Base-by-base conservation (phyloP, 2,797 vertebrate genomes). In the Peromyscus aztecus region DNA sequence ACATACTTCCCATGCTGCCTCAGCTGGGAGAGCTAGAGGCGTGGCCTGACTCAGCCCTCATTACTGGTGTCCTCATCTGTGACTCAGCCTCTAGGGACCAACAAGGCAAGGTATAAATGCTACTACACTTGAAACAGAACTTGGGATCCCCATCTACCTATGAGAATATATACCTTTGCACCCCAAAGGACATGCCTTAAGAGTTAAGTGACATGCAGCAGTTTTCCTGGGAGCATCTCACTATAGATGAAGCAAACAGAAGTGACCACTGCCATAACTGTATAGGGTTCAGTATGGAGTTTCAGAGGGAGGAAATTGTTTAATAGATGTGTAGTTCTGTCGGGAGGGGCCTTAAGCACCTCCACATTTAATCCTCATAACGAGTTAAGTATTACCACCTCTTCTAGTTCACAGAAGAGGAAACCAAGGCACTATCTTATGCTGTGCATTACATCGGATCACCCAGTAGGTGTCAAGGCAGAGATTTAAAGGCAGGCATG, bases 141-240 rank as follows among this genome's bases (percentile, higher is more conserved):
- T 1, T 6, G 29, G 5, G 8, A 24, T 5, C 40, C 17, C 31
- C 27, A 4, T 29, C 34, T 27, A 29, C 14, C 31, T 76, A 1
- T 40, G n/a, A 40, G 3, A 67, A 46, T 23, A 31, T 27, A 3
- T 4, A 65, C 1, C 11, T 31, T 0, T 6, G 16, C 2, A 29
- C 16, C 34, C 57, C 67, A 40, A 46, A 57, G 16, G 16, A 8
- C 4, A 29, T 40, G 1, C 40, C 24, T 55, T 80, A 16, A 65
- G 37, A 78, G 16, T 17, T 0, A 9, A 37, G 11, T 10, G 7
- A 13, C 2, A 2, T 19, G 1, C 0, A 10, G 4, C 1, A 19
- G 1, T 5, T 61, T 67, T 40, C 43, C 17, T 13, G 52, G 11
- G 12, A 23, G 23, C 12, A 3, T 34, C 59, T 85, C 78, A 3